phyloP scores from a whole-genome alignment of 2,797 vertebrate species.

The Micropoecilia bifurca region DNA sequence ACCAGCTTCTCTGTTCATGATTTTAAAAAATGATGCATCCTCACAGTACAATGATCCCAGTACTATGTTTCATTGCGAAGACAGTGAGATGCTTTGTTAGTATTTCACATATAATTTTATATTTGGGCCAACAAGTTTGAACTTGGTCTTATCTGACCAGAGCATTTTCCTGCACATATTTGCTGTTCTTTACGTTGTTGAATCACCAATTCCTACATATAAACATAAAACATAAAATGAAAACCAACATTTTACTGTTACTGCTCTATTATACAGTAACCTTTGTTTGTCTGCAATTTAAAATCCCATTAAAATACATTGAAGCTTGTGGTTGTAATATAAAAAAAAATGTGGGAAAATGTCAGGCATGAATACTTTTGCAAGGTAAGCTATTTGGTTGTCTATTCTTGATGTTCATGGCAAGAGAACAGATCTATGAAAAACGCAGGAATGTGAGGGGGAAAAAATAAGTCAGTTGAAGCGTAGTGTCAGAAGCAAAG shows the following conservation, averaged over 20 bases:
- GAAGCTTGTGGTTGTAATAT: not conserved
- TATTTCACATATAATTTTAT: not conserved
- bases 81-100: not conserved
- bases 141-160: not conserved
- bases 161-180: not conserved
- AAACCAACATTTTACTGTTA: not conserved
- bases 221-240: not conserved
- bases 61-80: not conserved
- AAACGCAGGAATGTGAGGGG: not conserved
- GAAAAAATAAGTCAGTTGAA: constrained; percentile 32
- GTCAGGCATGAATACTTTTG: not conserved
- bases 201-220: not conserved
- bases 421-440: constrained; percentile 16
- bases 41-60: not conserved
- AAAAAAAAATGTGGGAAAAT: not conserved
- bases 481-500: constrained; percentile 30
- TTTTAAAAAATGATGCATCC: not conserved
- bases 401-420: constrained; percentile 24
- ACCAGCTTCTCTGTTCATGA: constrained; percentile 39
- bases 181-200: not conserved
- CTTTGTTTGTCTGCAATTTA: not conserved
- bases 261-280: not conserved
- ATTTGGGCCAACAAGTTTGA: not conserved
- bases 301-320: not conserved
- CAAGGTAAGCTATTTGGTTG: not conserved